Conservation (phyloP, 1,140 invertebrate genomes). For the Leptoteleia sp. region DNA sequence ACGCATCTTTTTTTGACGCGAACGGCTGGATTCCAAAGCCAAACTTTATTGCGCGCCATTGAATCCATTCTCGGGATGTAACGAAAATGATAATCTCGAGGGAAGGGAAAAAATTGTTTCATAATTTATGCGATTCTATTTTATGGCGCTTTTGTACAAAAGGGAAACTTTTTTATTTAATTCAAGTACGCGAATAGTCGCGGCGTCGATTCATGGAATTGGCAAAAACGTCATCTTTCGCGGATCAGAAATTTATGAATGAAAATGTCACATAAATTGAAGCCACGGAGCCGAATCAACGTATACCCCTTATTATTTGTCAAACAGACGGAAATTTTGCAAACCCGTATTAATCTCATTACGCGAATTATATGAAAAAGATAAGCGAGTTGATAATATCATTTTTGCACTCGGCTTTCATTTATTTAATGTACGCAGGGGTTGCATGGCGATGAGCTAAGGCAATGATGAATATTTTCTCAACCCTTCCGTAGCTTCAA, state of each 20-base stretch:
- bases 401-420: constrained; percentile 53
- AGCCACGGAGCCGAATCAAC: constrained; percentile 1
- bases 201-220: neutral
- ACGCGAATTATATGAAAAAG: constrained; percentile 45
- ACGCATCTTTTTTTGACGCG: too few relatives aligned
- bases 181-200: too few relatives aligned
- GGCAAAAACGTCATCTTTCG: neutral
- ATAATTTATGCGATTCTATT: too few relatives aligned
- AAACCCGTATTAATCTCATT: constrained; percentile 39
- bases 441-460: constrained; percentile 55
- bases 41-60: too few relatives aligned
- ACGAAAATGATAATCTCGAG: too few relatives aligned
- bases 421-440: constrained; percentile 56
- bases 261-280: constrained; percentile 20
- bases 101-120: too few relatives aligned
- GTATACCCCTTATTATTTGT: constrained; percentile 28
- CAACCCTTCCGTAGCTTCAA: constrained; percentile 55
- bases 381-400: constrained; percentile 53
- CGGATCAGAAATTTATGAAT: constrained; percentile 21
- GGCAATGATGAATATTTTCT: constrained; percentile 63
- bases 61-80: too few relatives aligned
- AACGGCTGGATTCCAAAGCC: too few relatives aligned
- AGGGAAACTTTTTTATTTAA: too few relatives aligned
- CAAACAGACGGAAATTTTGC: constrained; percentile 18
- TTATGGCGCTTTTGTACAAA: too few relatives aligned